Evolutionary conservation across 1,140 invertebrate species (phyloP).

Genomic region (Whitmania pigra): DNA sequence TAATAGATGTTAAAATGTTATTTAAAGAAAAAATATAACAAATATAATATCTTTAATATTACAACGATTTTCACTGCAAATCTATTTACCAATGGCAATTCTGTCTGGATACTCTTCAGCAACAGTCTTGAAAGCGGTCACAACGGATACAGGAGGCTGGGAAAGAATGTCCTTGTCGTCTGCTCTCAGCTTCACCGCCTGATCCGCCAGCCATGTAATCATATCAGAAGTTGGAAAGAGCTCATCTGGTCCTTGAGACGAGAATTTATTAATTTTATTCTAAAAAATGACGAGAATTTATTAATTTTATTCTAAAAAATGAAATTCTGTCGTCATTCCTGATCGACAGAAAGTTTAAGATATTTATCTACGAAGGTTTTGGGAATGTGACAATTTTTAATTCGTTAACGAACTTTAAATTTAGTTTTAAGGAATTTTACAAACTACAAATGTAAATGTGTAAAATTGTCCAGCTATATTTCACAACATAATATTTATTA

Average conservation of each 20-base stretch:
- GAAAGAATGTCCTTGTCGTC: conserved; percentile 37
- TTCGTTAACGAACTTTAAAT: too few relatives aligned
- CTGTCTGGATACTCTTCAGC: not conserved
- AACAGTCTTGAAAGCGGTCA: not conserved
- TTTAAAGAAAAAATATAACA: not conserved
- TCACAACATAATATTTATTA: too few relatives aligned
- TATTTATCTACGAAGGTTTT: conserved; percentile 21
- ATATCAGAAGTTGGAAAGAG: conserved; percentile 50
- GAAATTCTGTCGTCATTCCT: too few relatives aligned
- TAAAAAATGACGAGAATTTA: too few relatives aligned
- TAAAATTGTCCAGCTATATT: too few relatives aligned
- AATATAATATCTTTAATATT: not conserved
- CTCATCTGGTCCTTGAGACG: conserved; percentile 55
- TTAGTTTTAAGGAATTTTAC: too few relatives aligned
- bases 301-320: too few relatives aligned
- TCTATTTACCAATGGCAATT: not conserved
- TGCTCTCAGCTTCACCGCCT: conserved; percentile 54
- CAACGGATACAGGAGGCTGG: not conserved
- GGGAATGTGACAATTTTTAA: too few relatives aligned
- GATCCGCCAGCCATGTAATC: conserved; percentile 47
- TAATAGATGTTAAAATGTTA: not conserved
- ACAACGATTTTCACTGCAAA: too few relatives aligned
- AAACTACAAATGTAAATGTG: too few relatives aligned
- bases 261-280: too few relatives aligned
- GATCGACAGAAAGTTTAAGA: too few relatives aligned